phyloP scores from a whole-genome alignment of 2,797 vertebrate genomes.

The Ctenosaura bakeri region DNA sequence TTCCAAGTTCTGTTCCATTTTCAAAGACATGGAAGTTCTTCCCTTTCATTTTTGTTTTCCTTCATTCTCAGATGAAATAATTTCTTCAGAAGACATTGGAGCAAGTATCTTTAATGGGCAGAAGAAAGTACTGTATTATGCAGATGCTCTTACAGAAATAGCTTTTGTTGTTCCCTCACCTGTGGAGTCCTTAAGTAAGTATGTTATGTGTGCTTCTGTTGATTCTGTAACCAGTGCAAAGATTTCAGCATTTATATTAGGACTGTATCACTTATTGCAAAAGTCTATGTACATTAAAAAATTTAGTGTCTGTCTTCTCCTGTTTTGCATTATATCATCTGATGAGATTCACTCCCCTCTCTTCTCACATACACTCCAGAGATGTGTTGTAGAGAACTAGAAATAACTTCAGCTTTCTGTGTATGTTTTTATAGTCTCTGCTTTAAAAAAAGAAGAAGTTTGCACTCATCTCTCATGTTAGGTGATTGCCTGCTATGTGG shows the following conservation, averaged over 20 bases:
- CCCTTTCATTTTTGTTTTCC: constrained; percentile 41
- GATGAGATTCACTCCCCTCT: not conserved
- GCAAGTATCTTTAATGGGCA: constrained; percentile 91
- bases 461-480: not conserved
- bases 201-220: not conserved
- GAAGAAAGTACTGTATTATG: constrained; percentile 89
- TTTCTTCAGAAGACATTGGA: constrained; percentile 85
- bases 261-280: not conserved
- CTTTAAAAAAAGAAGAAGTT: not conserved
- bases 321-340: not conserved
- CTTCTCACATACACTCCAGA: not conserved
- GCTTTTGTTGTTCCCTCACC: constrained; percentile 91
- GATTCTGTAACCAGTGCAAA: not conserved
- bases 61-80: constrained; percentile 83
- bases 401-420: not conserved
- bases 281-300: not conserved
- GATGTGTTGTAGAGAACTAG: not conserved
- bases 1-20: not conserved
- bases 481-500: not conserved
- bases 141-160: constrained; percentile 90
- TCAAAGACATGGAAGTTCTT: not conserved
- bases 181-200: constrained; percentile 90
- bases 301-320: not conserved
- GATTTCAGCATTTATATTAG: not conserved
- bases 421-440: not conserved